phyloP scores from a whole-genome alignment of 2,888 invertebrate genomes.

The Patella ulyssiponensis region DNA sequence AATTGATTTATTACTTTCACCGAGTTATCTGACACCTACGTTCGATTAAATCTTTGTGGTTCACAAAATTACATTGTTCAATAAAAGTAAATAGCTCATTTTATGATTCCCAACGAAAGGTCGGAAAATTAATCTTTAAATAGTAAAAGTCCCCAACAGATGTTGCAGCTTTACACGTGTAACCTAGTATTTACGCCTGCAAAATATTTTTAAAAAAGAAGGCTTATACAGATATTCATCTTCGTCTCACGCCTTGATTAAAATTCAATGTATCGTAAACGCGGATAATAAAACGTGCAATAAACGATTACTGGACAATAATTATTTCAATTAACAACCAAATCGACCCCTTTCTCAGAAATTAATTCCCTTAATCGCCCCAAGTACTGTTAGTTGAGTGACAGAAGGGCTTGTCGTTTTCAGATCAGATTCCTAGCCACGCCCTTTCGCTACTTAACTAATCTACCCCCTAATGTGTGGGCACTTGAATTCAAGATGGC shows the following conservation, averaged over 20 bases:
- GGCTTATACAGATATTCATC: no score
- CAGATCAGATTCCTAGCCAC: slow-evolving; percentile 13
- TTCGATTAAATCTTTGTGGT: no score
- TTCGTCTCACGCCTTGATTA: neutral
- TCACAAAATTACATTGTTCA: no score
- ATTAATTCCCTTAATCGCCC: slow-evolving; percentile 9
- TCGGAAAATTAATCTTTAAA: no score
- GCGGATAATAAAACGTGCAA: neutral
- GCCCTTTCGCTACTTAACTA: slow-evolving; percentile 22
- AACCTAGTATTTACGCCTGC: no score
- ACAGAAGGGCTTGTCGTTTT: slow-evolving; percentile 10
- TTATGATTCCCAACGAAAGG: no score
- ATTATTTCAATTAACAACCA: neutral
- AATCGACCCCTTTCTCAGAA: neutral
- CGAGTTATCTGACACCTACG: no score
- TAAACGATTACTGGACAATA: neutral
- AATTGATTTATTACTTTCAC: no score
- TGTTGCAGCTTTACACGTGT: no score
- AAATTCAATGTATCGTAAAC: slow-evolving; percentile 11
- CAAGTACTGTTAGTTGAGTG: slow-evolving; percentile 1
- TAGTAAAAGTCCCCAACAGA: no score
- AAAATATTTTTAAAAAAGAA: no score
- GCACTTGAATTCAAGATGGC: slow-evolving; percentile 19
- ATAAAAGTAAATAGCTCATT: no score
- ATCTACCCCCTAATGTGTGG: slow-evolving; percentile 31